Evolutionary conservation across 2,888 invertebrate species (phyloP).

Genomic region (Trypoxylon attenuatum): DNA sequence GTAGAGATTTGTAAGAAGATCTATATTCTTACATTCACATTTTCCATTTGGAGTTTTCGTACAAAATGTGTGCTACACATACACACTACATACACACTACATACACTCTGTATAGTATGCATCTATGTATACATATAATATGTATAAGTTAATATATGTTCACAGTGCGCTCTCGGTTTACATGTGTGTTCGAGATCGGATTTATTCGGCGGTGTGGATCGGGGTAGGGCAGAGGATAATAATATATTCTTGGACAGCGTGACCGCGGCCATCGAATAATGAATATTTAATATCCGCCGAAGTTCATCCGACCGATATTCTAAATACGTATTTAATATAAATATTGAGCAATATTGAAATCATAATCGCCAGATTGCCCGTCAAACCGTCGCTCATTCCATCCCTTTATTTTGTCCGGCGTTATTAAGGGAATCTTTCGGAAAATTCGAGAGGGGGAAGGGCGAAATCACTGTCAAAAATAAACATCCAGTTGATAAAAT

Average conservation of each 20-base stretch:
- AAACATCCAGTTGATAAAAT: slow-evolving; percentile 45
- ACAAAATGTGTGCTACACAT: background rate
- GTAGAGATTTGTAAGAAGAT: slow-evolving; percentile 13
- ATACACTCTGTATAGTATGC: too few species aligned
- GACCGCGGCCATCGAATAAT: too few species aligned
- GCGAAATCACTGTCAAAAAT: slow-evolving; percentile 66
- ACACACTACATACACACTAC: too few species aligned
- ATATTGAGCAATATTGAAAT: slow-evolving; percentile 32
- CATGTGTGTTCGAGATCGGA: background rate
- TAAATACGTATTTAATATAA: too few species aligned
- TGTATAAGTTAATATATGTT: too few species aligned
- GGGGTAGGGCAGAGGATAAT: too few species aligned
- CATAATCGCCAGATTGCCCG: slow-evolving; percentile 30
- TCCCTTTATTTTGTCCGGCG: slow-evolving; percentile 38
- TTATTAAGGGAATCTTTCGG: slow-evolving; percentile 43
- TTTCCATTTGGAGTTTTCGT: slow-evolving; percentile 7
- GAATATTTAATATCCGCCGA: slow-evolving; percentile 27
- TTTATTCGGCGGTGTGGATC: background rate
- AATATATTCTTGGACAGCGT: too few species aligned
- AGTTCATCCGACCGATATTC: slow-evolving; percentile 38
- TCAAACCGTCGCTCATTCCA: slow-evolving; percentile 32
- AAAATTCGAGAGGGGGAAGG: too few species aligned
- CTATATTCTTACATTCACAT: slow-evolving; percentile 4
- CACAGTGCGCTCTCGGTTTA: background rate
- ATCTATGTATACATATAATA: too few species aligned